A percentile compares a stretch with the other conserved stretches of the same genome.
phyloP scores from a whole-genome alignment of 2,888 invertebrate species.

The Ypsolopha scabrella region DNA sequence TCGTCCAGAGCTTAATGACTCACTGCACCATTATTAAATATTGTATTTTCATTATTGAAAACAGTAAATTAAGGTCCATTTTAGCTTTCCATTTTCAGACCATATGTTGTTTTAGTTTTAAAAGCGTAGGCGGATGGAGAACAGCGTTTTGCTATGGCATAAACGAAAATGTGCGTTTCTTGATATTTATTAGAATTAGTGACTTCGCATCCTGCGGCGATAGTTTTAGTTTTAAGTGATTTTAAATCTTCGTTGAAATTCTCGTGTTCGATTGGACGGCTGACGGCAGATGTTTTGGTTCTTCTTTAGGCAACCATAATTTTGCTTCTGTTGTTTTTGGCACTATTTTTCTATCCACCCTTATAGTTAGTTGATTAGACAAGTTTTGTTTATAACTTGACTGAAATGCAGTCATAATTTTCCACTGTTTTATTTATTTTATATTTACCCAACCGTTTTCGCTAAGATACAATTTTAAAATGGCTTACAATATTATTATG shows the following conservation, averaged over 20 bases:
- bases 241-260: slow-evolving; percentile 15
- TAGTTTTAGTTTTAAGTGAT: slow-evolving; percentile 27
- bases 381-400: no score
- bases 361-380: no score
- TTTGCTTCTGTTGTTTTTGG: no score
- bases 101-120: slow-evolving; percentile 27
- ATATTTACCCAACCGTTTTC: no score
- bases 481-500: no score
- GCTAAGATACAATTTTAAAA: no score
- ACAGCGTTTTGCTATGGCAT: slow-evolving; percentile 53
- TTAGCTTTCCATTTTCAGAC: slow-evolving; percentile 17
- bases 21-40: slow-evolving; percentile 32
- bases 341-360: no score
- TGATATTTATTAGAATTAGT: slow-evolving; percentile 53
- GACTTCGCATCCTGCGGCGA: slow-evolving; percentile 23
- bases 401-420: no score
- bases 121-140: slow-evolving; percentile 21
- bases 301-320: no score
- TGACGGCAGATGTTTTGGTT: slow-evolving; percentile 23
- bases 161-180: slow-evolving; percentile 58
- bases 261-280: slow-evolving; percentile 15
- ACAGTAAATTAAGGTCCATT: slow-evolving; percentile 16
- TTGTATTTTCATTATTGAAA: slow-evolving; percentile 25
- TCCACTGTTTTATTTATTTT: no score
- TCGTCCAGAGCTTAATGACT: slow-evolving; percentile 58